phyloP scores from a whole-genome alignment of 2,797 vertebrate genomes.

The Acestrorhynchus altus region DNA sequence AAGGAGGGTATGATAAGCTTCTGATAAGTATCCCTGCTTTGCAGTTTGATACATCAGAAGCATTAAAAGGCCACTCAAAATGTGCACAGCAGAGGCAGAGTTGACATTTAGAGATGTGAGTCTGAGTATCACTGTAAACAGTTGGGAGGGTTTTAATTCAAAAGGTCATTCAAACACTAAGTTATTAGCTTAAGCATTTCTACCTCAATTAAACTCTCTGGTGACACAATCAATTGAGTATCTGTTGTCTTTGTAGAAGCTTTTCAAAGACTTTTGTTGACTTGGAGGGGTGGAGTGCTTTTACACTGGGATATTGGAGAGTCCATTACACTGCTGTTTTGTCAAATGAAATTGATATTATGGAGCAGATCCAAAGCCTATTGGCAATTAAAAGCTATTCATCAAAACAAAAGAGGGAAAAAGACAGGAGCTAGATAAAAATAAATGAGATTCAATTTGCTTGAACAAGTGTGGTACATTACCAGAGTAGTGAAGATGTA shows the following conservation, averaged over 20 bases:
- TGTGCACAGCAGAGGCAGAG: constrained; percentile 19
- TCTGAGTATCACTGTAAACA: constrained; percentile 34
- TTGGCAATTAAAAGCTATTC: constrained; percentile 76
- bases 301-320: constrained; percentile 65
- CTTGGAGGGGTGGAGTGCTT: constrained; percentile 65
- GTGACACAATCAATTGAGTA: constrained; percentile 47
- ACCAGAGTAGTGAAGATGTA: constrained; percentile 99
- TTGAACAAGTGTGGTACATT: constrained; percentile 79
- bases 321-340: constrained; percentile 72
- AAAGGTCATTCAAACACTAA: constrained; percentile 9
- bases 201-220: constrained; percentile 36
- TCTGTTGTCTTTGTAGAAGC: constrained; percentile 48
- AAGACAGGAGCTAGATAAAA: constrained; percentile 62
- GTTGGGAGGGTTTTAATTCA: constrained; percentile 32
- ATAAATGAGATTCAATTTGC: constrained; percentile 72
- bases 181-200: constrained; percentile 44
- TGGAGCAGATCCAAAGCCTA: constrained; percentile 71
- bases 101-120: constrained; percentile 31
- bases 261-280: constrained; percentile 67
- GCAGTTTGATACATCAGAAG: constrained; percentile 34
- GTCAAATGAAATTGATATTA: constrained; percentile 77
- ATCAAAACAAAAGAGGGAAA: constrained; percentile 59
- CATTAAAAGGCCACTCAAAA: constrained; percentile 44
- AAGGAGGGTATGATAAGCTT: constrained; percentile 23
- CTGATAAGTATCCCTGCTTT: constrained; percentile 31